Evolutionary conservation across 2,797 vertebrate species (phyloP), one percentile per base, ranked within the genome.

Genomic region (Lindbergichthys nudifrons): DNA sequence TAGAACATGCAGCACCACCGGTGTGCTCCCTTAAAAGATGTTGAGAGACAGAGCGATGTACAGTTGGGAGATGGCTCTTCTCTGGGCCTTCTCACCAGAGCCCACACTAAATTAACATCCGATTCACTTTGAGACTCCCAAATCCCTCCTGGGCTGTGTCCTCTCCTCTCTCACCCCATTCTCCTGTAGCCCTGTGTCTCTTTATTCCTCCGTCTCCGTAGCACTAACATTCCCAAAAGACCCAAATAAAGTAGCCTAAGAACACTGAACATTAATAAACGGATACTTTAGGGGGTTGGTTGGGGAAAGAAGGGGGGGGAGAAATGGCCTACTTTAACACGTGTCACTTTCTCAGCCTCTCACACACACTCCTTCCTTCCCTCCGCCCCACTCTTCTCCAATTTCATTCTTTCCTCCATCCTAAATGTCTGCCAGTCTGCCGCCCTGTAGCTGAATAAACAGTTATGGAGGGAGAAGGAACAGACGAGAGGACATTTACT

Each of bases 61-160:
- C 82, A 65, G 61, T 45, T 73, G 74, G 68, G 79, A 75, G 63
- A 73, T 68, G 3, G 61, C 50, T 39, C 69, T 84, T 92, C 90
- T 93, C 86, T 90, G 87, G 90, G 88, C 78, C 89, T 86, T 66
- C 72, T 85, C 85, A 87, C 84, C 58, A 79, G 88, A 88, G 88
- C 64, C 87, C 79, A 48, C 59, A 39, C 87, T 88, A 90, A 93
- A 92, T 92, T 91, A 94, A 92, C 88, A 91, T 90, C 78, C 52
- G 79, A 89, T 85, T 85, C 70, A 82, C 87, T 82, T 18, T 70
- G 88, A 89, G 89, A 87, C 88, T 80, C 46, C 53, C 18, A 56
- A 64, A 46, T 21, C 71, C 76, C 88, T 72, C 64, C 48, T 50
- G 79, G 81, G 81, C 80, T 75, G 72, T 82, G 77, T 86, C 80